Percentiles rank a stretch among this genome's conserved stretches.
phyloP scores from a whole-genome alignment of 2,797 vertebrate genomes.

The Poecilia wingei region DNA sequence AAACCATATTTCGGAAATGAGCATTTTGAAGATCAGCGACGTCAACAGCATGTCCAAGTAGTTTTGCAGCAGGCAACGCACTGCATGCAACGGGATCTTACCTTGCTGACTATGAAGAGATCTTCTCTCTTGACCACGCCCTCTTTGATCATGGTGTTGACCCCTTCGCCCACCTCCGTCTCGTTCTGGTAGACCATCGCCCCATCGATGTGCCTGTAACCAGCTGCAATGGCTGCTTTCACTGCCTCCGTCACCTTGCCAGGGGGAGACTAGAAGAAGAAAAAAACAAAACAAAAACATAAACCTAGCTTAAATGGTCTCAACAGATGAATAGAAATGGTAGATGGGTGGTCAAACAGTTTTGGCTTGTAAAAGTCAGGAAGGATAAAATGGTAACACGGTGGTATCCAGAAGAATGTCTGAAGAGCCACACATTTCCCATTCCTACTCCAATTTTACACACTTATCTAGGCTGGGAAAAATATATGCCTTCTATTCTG shows the following conservation, averaged over 20 bases:
- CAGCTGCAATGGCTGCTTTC: constrained; percentile 83
- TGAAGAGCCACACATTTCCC: neutral
- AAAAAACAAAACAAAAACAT: no score
- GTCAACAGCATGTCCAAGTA: neutral
- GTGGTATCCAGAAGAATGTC: neutral
- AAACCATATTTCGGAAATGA: neutral
- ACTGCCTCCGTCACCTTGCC: constrained; percentile 84
- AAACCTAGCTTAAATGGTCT: neutral
- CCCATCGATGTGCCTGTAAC: constrained; percentile 89
- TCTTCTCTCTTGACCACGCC: constrained; percentile 87
- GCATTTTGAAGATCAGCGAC: neutral
- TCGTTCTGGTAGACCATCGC: constrained; percentile 88
- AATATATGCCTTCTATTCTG: no score
- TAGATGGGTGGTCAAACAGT: neutral
- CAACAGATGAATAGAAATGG: neutral
- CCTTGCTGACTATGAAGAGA: constrained; percentile 93
- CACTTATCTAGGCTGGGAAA: neutral
- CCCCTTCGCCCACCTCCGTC: constrained; percentile 84
- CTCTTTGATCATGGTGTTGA: constrained; percentile 83
- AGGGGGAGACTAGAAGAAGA: constrained; percentile 79
- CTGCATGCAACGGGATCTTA: constrained; percentile 38
- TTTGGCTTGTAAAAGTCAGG: neutral
- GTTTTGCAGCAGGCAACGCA: neutral
- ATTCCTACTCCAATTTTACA: neutral
- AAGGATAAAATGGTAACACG: neutral